Evolutionary conservation across 2,888 invertebrate genomes (phyloP).

Genomic region (Hirtodrosophila alboralis): DNA sequence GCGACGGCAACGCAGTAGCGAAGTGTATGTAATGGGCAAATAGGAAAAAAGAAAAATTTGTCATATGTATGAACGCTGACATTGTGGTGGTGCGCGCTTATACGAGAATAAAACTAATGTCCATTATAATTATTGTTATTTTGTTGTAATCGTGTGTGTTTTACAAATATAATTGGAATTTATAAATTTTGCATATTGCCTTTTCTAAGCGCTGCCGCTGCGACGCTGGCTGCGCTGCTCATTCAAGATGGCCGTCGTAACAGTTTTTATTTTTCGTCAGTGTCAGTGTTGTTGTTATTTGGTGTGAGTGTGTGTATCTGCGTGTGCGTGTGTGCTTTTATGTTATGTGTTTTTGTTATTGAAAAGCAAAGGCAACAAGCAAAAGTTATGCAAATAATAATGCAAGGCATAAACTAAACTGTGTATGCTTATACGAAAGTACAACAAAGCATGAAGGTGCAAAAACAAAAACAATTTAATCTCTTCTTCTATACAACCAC

Average conservation of each 20-base stretch:
- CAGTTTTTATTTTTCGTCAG: conserved; percentile 76
- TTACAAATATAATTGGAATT: conserved; percentile 45
- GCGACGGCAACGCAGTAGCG: conserved; percentile 49
- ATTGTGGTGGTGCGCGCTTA: conserved; percentile 59
- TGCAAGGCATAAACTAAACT: conserved; percentile 34
- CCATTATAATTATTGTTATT: conserved; percentile 32
- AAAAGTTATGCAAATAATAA: conserved; percentile 66
- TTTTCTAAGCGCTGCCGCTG: conserved; percentile 40
- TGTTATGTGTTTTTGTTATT: conserved; percentile 64
- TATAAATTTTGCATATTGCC: conserved; percentile 61
- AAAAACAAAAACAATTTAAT: conserved; percentile 48
- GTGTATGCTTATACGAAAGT: conserved; percentile 27
- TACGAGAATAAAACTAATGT: conserved; percentile 38
- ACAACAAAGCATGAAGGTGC: conserved; percentile 16
- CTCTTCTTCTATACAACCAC: conserved; percentile 56
- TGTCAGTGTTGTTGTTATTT: conserved; percentile 69
- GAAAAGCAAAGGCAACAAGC: conserved; percentile 43
- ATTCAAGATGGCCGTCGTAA: conserved; percentile 84
- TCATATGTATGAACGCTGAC: conserved; percentile 53
- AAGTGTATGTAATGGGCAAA: conserved; percentile 58
- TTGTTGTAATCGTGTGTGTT: conserved; percentile 43
- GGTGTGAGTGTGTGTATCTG: conserved; percentile 41
- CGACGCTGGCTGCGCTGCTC: conserved; percentile 57
- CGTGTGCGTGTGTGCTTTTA: conserved; percentile 13
- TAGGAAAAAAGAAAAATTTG: conserved; percentile 60